phyloP scores from a whole-genome alignment of 2,888 invertebrate species.

The Allygus modestus region DNA sequence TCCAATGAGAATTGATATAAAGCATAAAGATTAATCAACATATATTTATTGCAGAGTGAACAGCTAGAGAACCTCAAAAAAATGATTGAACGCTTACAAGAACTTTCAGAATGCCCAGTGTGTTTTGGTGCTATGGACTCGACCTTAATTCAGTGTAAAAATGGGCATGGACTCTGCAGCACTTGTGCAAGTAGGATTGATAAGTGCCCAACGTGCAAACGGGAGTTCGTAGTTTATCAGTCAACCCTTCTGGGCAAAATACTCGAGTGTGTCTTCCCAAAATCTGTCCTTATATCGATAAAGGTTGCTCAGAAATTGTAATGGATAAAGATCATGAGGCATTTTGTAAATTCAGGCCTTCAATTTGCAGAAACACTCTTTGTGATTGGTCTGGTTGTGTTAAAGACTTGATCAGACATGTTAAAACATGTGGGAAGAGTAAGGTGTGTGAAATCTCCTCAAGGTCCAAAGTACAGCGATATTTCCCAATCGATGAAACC shows the following conservation, averaged over 20 bases:
- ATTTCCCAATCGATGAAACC: not conserved
- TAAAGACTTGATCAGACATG: not conserved
- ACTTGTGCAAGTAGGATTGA: not conserved
- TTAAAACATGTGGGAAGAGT: not conserved
- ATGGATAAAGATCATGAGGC: not conserved
- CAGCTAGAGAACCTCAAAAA: not conserved
- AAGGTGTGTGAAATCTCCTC: not conserved
- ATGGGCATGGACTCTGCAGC: not conserved
- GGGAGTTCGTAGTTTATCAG: not conserved
- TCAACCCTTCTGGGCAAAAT: not conserved
- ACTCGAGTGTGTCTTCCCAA: not conserved
- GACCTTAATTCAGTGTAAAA: not conserved
- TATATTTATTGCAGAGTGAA: not conserved
- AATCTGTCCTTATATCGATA: not conserved
- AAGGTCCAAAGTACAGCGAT: not conserved
- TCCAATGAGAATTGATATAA: too few relatives aligned
- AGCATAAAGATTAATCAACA: not conserved
- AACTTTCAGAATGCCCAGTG: not conserved
- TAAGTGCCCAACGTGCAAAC: not conserved
- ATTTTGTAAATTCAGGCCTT: not conserved
- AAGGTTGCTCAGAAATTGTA: not conserved
- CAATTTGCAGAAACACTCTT: not conserved
- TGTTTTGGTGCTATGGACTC: not conserved
- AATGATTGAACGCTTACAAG: not conserved
- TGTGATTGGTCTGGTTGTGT: not conserved